Percentiles rank a stretch among this genome's conserved stretches.
These are phyloP conservation scores for Conomelus anceps DNA, from an alignment of 2,888 invertebrate species.

Conservation along the genomic window DNA sequence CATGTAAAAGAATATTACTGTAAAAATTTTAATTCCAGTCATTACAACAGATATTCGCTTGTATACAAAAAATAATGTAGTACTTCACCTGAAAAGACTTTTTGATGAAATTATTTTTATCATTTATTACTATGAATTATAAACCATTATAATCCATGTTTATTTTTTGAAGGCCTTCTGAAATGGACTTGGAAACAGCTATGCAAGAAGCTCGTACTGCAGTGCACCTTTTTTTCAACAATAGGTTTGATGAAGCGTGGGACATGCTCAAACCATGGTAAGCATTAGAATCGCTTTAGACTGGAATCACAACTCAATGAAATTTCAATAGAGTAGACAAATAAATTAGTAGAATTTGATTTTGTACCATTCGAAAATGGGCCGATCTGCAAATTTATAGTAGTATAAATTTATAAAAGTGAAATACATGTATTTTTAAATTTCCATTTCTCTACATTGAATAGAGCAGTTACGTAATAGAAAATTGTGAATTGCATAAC, in stretches of 20 bases:
- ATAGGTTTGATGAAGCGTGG: constrained; percentile 76
- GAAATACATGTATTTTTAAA: too few species aligned
- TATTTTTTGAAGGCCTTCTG: constrained; percentile 39
- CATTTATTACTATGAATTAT: background rate
- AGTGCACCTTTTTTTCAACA: constrained; percentile 86
- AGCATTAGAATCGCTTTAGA: constrained; percentile 35
- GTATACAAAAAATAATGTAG: background rate
- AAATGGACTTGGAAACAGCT: constrained; percentile 60
- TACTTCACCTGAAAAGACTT: background rate
- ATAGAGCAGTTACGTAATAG: too few species aligned
- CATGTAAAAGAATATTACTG: background rate
- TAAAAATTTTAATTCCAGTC: background rate
- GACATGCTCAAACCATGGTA: constrained; percentile 72
- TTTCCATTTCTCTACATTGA: too few species aligned
- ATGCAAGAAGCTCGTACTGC: constrained; percentile 72
- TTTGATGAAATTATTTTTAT: background rate
- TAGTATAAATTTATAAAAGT: too few species aligned
- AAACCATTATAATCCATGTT: constrained; percentile 8
- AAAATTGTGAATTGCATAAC: too few species aligned
- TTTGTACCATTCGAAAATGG: too few species aligned
- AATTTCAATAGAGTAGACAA: too few species aligned
- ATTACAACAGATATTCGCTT: background rate
- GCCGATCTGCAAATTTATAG: too few species aligned
- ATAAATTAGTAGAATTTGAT: too few species aligned
- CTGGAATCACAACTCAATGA: too few species aligned